These are phyloP conservation scores for Pyrrhosoma nymphula DNA, from an alignment of 2,888 invertebrate genomes.

Conservation along the genomic window DNA sequence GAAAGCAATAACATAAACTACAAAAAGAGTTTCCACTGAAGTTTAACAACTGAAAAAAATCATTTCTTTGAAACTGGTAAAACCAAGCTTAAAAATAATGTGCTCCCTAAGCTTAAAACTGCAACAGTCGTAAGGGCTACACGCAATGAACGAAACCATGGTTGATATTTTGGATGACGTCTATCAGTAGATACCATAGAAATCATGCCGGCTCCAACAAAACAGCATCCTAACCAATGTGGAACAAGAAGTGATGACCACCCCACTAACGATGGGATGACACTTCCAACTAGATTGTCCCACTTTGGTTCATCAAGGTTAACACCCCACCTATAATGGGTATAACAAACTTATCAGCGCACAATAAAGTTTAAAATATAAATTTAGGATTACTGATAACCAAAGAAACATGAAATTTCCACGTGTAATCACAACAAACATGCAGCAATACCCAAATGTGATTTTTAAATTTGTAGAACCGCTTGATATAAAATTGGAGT, in stretches of 20 bases:
- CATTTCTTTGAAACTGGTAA: background rate
- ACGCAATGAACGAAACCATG: slow-evolving; percentile 21
- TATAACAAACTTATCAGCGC: background rate
- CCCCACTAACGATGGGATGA: background rate
- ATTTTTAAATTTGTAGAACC: too few species aligned
- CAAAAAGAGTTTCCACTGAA: background rate
- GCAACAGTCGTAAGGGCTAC: background rate
- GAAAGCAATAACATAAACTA: background rate
- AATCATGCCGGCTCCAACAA: slow-evolving; percentile 9
- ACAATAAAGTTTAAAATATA: background rate
- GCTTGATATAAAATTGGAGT: too few species aligned
- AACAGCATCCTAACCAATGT: slow-evolving; percentile 26
- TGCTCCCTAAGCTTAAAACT: background rate
- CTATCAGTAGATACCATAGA: background rate
- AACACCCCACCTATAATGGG: background rate
- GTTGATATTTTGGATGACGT: background rate
- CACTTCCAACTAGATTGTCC: slow-evolving; percentile 6
- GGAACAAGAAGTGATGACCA: slow-evolving; percentile 39
- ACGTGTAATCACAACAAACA: too few species aligned
- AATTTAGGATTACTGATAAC: background rate
- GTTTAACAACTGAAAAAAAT: background rate
- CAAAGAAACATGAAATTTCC: background rate
- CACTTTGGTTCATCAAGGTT: background rate
- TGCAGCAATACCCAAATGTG: too few species aligned
- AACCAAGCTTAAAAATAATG: background rate